These are phyloP conservation scores for Gymnocypris eckloni DNA, from an alignment of 2,797 vertebrate species.

Conservation along the genomic window DNA sequence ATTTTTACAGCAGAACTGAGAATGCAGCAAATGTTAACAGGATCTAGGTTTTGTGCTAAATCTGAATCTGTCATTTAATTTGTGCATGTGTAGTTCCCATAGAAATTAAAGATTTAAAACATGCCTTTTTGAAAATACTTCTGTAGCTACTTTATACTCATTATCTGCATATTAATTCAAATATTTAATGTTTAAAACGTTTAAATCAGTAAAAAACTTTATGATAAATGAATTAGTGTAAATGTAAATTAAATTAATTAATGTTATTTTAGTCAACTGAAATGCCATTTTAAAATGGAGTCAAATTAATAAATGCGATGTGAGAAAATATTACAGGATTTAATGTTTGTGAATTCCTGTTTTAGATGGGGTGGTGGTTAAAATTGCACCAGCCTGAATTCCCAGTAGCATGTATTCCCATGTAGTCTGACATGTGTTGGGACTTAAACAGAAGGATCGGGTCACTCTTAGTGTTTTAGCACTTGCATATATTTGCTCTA, in stretches of 20 bases:
- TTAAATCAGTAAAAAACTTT: not conserved
- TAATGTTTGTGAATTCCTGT: slow-evolving; percentile 8
- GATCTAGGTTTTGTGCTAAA: no score
- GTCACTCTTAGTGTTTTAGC: slow-evolving; percentile 6
- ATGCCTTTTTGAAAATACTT: no score
- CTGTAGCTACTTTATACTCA: no score
- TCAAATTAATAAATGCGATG: no score
- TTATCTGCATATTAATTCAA: not conserved
- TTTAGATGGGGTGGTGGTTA: slow-evolving; percentile 33
- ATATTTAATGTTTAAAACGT: not conserved
- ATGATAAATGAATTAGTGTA: no score
- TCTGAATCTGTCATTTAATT: no score
- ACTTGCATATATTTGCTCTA: no score
- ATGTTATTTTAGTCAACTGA: not conserved
- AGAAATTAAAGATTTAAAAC: no score
- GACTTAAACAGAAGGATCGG: not conserved
- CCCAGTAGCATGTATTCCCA: slow-evolving; percentile 1
- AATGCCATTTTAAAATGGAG: no score
- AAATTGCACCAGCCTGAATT: slow-evolving; percentile 38
- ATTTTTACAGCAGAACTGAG: not conserved
- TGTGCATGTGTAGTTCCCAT: no score
- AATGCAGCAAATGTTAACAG: no score
- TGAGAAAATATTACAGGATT: no score
- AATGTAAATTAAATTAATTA: not conserved
- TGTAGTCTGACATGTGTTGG: slow-evolving; percentile 20